Evolutionary conservation across 2,797 vertebrate genomes (phyloP), one percentile per base, ranked within the genome.

Genomic region (Semaprochilodus insignis): DNA sequence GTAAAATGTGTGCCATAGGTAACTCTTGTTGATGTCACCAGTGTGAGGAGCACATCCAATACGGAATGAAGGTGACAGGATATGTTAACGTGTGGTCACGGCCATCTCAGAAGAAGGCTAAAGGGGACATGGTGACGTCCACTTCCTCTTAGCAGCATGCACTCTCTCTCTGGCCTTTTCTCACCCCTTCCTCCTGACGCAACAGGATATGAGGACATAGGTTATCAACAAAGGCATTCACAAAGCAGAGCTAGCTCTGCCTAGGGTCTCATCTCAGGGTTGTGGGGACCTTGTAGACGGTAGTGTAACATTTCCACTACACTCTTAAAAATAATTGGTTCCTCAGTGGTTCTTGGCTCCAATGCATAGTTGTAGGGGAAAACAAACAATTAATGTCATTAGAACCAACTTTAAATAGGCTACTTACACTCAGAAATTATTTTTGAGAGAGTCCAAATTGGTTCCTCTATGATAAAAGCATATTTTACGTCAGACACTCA

Each of bases 41-140:
- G 62, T 27, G 62, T 48, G 4, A n/a, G 48, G 23, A 66, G 40
- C 54, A 57, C 23, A 80, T 77, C 72, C 81, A 87, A 83, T 71
- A 57, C 67, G 19, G 69, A 80, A 40, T 75, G 51, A 85, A 85
- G 86, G 86, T 87, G 62, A 82, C 73, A 69, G 84, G 84, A 87
- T 84, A 65, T 63, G 19, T 74, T 82, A 40, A 81, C 63, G 75
- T 80, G 82, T 80, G 79, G 52, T 51, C 71, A 75, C 51, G 75
- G 77, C 62, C 74, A 76, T 74, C 75, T 80, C 70, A 70, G 27
- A 72, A 74, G 63, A 76, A 62, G 78, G 55, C 80, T 54, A 63
- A 34, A 71, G 23, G 67, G 77, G 60, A 78, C 65, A 25, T 1
- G 1, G 25, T 76, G 74, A 84, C 52, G 62, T 59, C 31, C 73